Evolutionary conservation across 2,797 vertebrate species (phyloP), one percentile per base, ranked within the genome.

Genomic region (Poeciliopsis infans): DNA sequence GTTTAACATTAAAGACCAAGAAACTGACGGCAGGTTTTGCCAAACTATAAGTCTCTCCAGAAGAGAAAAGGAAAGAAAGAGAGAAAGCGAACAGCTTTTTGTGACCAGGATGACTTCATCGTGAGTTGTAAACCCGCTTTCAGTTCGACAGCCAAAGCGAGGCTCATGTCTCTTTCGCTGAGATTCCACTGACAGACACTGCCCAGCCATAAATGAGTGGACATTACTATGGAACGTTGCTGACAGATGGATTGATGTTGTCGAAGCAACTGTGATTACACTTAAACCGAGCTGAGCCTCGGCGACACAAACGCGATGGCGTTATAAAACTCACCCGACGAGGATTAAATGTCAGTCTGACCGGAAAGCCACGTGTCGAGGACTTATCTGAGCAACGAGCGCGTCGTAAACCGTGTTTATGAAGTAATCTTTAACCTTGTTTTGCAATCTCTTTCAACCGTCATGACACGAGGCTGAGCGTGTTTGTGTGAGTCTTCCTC

Each of bases 201-300:
- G 68, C 77, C 81, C 79, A 83, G 69, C 74, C 55, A 10, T 72
- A 76, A 84, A 83, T 75, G 76, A 80, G 53, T 77, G 79, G 53
- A 76, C 83, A 88, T 83, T 12, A 31, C 51, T 2, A 28, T 86
- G 85, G 68, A 85, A 89, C 83, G 33, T 2, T 79, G 79, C 77
- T 83, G 84, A 92, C 84, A 89, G 88, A 89, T 83, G 77, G 55
- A 55, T 76, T 66, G 66, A 84, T 86, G 86, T 74, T 39, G 79
- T 75, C 41, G 78, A 73, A 87, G 57, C 5, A 18, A 72, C 79
- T 76, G 74, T 83, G 75, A 86, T 83, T 80, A 53, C 6, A 39
- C 13, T 68, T 15, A 72, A 76, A 79, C 83, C 82, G 79, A 84
- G 45, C 55, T 72, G 31, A 18, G 72, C 20, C 74, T 25, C n/a